These are phyloP conservation scores for Paracanthobrama guichenoti DNA, from an alignment of 2,113 vertebrate species.

Conservation along the genomic window DNA sequence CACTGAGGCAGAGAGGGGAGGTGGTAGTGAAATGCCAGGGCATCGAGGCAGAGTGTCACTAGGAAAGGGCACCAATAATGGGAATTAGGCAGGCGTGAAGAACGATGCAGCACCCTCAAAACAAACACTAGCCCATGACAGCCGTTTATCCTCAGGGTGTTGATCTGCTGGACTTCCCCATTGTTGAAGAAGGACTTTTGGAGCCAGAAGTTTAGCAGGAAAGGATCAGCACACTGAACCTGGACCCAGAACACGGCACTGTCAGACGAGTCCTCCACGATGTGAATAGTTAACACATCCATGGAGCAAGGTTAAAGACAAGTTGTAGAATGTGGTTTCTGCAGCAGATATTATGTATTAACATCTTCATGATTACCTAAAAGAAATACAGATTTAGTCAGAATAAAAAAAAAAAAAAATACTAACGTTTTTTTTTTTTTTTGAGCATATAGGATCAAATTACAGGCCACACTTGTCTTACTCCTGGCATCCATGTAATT, in stretches of 20 bases:
- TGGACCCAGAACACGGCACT: constrained; percentile 55
- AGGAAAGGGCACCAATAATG: constrained; percentile 65
- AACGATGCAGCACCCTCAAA: constrained; percentile 60
- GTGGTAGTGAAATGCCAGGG: constrained; percentile 57
- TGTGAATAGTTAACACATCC: constrained; percentile 55
- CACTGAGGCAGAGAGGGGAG: constrained; percentile 52
- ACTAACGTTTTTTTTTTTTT: background rate
- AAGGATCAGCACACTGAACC: constrained; percentile 47
- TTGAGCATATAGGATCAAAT: background rate
- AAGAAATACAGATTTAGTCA: background rate
- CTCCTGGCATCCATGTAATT: no score
- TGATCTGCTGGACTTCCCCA: constrained; percentile 62
- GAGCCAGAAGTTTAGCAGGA: constrained; percentile 57
- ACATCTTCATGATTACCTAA: background rate
- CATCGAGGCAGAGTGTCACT: constrained; percentile 60
- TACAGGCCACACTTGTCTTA: background rate
- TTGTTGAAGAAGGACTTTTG: constrained; percentile 60
- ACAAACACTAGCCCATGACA: constrained; percentile 56
- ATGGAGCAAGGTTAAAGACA: background rate
- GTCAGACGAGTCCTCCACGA: constrained; percentile 53
- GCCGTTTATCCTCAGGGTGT: constrained; percentile 38
- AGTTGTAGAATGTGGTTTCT: background rate
- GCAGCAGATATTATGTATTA: background rate
- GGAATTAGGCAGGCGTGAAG: constrained; percentile 55
- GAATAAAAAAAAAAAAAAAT: background rate